Evolutionary conservation across 2,888 invertebrate species (phyloP).

Genomic region (Nymphalis c-album): DNA sequence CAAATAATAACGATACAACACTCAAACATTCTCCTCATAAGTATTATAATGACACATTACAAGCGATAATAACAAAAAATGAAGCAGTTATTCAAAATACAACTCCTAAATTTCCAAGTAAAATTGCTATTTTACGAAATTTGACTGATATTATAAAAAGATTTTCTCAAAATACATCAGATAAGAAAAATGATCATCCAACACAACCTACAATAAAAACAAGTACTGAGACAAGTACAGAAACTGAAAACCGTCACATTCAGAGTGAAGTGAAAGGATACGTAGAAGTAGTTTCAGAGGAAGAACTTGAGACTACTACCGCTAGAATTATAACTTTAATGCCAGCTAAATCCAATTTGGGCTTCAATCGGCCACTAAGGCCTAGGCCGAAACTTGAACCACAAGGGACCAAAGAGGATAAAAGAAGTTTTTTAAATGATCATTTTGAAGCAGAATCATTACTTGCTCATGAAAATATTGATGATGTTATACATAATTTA

Average conservation of each 20-base stretch:
- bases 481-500: slow-evolving; percentile 53
- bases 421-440: slow-evolving; percentile 61
- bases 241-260: slow-evolving; percentile 55
- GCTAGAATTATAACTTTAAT: slow-evolving; percentile 82
- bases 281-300: slow-evolving; percentile 73
- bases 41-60: slow-evolving; percentile 83
- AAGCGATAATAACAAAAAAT: slow-evolving; percentile 83
- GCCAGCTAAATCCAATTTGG: slow-evolving; percentile 90
- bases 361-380: slow-evolving; percentile 86
- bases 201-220: slow-evolving; percentile 40
- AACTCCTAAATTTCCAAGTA: slow-evolving; percentile 69
- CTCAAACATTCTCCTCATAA: slow-evolving; percentile 74
- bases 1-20: slow-evolving; percentile 65
- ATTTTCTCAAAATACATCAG: slow-evolving; percentile 79
- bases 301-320: slow-evolving; percentile 68
- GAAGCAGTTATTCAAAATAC: slow-evolving; percentile 70
- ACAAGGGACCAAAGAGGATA: slow-evolving; percentile 58
- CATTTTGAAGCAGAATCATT: slow-evolving; percentile 55
- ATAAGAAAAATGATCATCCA: slow-evolving; percentile 48
- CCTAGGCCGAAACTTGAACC: slow-evolving; percentile 80
- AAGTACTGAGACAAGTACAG: slow-evolving; percentile 42
- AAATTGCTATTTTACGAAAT: slow-evolving; percentile 79
- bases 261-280: slow-evolving; percentile 66
- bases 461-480: slow-evolving; percentile 53
- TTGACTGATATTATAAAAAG: slow-evolving; percentile 84